Conservation (phyloP, 23 tunicate species). For the Botrylloides violaceus region DNA sequence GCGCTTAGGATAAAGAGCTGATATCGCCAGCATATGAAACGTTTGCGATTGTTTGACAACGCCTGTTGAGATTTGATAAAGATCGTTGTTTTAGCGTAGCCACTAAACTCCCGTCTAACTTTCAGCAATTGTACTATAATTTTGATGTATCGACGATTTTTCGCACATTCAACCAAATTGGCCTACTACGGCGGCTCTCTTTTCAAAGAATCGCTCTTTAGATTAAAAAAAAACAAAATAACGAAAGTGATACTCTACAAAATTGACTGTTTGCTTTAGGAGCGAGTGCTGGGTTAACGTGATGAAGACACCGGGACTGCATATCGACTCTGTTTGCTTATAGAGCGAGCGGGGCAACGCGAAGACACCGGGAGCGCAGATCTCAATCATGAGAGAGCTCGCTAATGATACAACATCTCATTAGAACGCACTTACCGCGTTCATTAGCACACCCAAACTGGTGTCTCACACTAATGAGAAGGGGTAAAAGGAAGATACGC, state of each 20-base stretch:
- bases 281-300: too few relatives aligned
- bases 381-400: background rate
- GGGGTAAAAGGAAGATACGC: background rate
- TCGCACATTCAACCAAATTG: background rate
- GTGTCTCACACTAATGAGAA: background rate
- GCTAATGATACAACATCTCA: background rate
- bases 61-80: background rate
- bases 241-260: background rate
- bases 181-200: too few relatives aligned
- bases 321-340: too few relatives aligned
- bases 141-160: background rate
- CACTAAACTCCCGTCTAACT: background rate
- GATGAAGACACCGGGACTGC: too few relatives aligned
- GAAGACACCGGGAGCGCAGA: background rate
- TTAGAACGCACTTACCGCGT: background rate
- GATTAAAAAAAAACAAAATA: too few relatives aligned
- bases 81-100: too few relatives aligned
- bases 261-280: background rate
- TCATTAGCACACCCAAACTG: background rate
- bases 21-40: background rate
- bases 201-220: too few relatives aligned
- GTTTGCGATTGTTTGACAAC: background rate
- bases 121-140: background rate
- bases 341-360: too few relatives aligned
- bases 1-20: background rate